These are phyloP conservation scores for Benthosema pterotum DNA, from an alignment of 2,797 vertebrate species.

Conservation along the genomic window DNA sequence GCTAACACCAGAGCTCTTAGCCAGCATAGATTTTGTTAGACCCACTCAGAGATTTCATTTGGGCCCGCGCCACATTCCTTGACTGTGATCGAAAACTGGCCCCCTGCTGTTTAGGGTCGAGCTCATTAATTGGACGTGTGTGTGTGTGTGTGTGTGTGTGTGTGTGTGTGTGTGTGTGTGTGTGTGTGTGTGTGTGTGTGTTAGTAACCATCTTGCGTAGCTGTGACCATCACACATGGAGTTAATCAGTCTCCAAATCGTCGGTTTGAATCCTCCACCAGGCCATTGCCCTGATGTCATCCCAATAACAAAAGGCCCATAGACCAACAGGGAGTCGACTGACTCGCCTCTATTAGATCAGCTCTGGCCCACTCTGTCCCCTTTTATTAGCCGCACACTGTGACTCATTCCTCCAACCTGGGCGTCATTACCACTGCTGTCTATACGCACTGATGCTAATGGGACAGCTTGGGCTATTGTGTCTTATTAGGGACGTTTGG, in stretches of 20 bases:
- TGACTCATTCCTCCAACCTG: conserved; percentile 52
- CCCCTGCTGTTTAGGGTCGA: too few relatives aligned
- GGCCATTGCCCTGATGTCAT: conserved; percentile 64
- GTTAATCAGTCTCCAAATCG: conserved; percentile 38
- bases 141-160: conserved; percentile 24
- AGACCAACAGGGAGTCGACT: conserved; percentile 54
- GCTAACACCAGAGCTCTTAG: too few relatives aligned
- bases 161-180: conserved; percentile 11
- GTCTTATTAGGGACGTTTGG: conserved; percentile 10
- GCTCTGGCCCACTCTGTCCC: conserved; percentile 39
- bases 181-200: conserved; percentile 1
- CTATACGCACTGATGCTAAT: conserved; percentile 27
- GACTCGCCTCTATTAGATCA: conserved; percentile 53
- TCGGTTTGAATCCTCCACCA: conserved; percentile 9
- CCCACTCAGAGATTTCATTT: too few relatives aligned
- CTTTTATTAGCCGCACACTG: conserved; percentile 25
- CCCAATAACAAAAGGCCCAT: conserved; percentile 51
- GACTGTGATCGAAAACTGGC: too few relatives aligned
- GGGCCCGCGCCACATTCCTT: too few relatives aligned
- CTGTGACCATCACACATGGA: conserved; percentile 54
- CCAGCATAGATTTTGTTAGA: too few relatives aligned
- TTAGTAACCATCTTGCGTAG: conserved; percentile 3
- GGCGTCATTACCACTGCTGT: conserved; percentile 26
- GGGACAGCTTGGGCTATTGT: conserved; percentile 1
- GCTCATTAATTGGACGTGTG: neutral